A percentile compares a stretch with the other conserved stretches of the same genome.
These are phyloP conservation scores for Camelus bactrianus DNA, from an alignment of 2,113 vertebrate genomes.

Conservation along the genomic window DNA sequence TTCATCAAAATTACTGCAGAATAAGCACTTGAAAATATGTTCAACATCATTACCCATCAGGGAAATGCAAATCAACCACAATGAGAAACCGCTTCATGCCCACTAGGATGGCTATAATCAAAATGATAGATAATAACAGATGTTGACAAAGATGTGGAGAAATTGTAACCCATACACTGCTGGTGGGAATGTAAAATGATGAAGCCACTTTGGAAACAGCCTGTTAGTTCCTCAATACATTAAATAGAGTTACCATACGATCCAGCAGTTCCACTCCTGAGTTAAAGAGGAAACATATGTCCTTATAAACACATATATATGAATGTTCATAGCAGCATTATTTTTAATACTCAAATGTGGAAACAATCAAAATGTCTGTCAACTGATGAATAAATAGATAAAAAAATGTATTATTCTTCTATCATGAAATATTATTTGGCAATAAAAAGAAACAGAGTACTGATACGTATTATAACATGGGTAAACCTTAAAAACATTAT, in stretches of 20 bases:
- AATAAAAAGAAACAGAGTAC: background rate
- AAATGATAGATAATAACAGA: background rate
- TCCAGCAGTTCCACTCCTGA: background rate
- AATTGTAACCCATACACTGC: background rate
- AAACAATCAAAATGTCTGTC: background rate
- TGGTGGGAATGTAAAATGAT: conserved; percentile 28
- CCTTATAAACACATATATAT: background rate
- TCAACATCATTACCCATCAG: conserved; percentile 9
- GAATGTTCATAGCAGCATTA: background rate
- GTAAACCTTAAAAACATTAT: background rate
- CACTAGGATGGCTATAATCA: background rate
- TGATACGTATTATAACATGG: background rate
- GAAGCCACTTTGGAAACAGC: background rate
- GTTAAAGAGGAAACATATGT: background rate
- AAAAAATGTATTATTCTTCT: background rate
- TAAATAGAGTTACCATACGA: conserved; percentile 4
- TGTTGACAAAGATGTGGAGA: conserved; percentile 8
- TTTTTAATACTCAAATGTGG: background rate
- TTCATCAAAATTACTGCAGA: conserved; percentile 40
- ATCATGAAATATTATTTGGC: background rate
- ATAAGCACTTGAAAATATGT: conserved; percentile 19
- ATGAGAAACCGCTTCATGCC: background rate
- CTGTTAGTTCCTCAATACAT: background rate
- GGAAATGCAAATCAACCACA: conserved; percentile 7
- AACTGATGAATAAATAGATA: background rate